These are phyloP conservation scores for Asteroscopus sphinx DNA, from an alignment of 2,888 invertebrate genomes.

Conservation along the genomic window DNA sequence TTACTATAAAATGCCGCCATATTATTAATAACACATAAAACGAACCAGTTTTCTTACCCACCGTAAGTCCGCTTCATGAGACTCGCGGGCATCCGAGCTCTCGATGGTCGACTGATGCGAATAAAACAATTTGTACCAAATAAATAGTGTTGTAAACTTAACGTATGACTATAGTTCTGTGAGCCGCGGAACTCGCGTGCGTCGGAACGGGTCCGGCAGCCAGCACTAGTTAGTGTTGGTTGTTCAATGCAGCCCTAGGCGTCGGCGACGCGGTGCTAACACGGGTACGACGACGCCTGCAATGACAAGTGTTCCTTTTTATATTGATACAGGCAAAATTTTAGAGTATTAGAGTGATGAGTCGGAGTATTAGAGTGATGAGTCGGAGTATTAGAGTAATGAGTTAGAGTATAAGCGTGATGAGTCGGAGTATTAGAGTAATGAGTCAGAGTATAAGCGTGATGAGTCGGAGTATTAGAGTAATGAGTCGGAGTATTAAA, in stretches of 20 bases:
- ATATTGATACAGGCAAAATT: too few relatives aligned
- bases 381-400: too few relatives aligned
- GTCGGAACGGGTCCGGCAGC: too few relatives aligned
- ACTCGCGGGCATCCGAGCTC: slow-evolving; percentile 31
- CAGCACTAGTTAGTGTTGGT: too few relatives aligned
- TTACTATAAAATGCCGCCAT: slow-evolving; percentile 61
- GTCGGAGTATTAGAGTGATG: too few relatives aligned
- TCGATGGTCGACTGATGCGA: slow-evolving; percentile 5
- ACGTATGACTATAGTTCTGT: slow-evolving; percentile 34
- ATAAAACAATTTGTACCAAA: slow-evolving; percentile 49
- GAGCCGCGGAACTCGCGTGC: not conserved
- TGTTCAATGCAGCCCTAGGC: not conserved
- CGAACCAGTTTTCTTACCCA: slow-evolving; percentile 14
- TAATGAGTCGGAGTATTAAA: too few relatives aligned
- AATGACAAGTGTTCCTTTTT: not conserved
- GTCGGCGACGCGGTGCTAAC: slow-evolving; percentile 14
- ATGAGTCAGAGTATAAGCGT: too few relatives aligned
- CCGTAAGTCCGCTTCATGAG: slow-evolving; percentile 9
- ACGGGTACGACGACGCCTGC: slow-evolving; percentile 31
- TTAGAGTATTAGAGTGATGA: too few relatives aligned
- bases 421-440: too few relatives aligned
- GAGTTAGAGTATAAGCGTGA: too few relatives aligned
- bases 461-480: too few relatives aligned
- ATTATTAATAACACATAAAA: slow-evolving; percentile 27
- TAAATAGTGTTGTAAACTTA: slow-evolving; percentile 47